Percentiles rank a stretch among this genome's conserved stretches.
Evolutionary conservation across 2,797 vertebrate genomes (phyloP).

Genomic region (Scomberomorus guttatus): DNA sequence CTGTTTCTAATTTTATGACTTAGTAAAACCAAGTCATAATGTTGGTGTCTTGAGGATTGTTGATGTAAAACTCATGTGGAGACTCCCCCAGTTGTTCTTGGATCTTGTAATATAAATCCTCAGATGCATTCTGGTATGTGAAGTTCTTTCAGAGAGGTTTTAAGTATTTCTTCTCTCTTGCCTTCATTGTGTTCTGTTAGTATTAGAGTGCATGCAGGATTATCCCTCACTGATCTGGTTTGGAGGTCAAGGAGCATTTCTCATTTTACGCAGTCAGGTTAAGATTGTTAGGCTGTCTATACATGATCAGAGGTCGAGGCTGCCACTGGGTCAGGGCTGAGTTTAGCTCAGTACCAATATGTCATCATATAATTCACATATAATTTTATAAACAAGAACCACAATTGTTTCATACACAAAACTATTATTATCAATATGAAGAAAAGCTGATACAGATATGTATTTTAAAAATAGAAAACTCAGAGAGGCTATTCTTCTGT

Average conservation of each 20-base stretch:
- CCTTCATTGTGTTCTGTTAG: conserved; percentile 10
- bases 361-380: background rate
- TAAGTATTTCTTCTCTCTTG: background rate
- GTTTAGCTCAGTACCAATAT: background rate
- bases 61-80: background rate
- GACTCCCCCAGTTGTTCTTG: background rate
- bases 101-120: background rate
- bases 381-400: background rate
- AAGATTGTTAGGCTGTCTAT: background rate
- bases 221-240: conserved; percentile 36
- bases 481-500: background rate
- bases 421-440: background rate
- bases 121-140: background rate
- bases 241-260: conserved; percentile 19
- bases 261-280: conserved; percentile 1
- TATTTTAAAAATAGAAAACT: background rate
- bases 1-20: background rate
- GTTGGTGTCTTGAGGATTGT: too few relatives aligned
- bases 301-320: background rate
- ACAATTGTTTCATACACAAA: background rate
- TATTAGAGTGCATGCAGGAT: conserved; percentile 18
- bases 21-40: too few relatives aligned
- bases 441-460: background rate
- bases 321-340: background rate
- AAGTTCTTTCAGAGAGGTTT: background rate